Evolutionary conservation across 1,140 invertebrate species (phyloP), one percentile per base, ranked within the genome.

Genomic region (Pemphigus obesinymphae): DNA sequence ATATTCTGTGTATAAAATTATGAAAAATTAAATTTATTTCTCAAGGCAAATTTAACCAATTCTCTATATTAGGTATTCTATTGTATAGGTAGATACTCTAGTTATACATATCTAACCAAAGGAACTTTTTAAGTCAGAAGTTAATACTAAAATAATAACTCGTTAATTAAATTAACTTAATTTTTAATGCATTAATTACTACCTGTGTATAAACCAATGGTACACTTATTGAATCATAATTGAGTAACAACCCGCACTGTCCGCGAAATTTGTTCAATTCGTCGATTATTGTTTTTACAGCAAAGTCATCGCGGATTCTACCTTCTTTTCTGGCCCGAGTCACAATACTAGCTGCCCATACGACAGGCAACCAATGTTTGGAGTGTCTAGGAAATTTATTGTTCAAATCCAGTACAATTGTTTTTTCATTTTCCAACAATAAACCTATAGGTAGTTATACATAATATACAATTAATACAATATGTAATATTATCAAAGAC

Each of bases 321-420:
- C 94, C 95, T 88, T 98, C 96, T 86, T 95, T 95, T 3, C 96
- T 89, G 34, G 93, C 94, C 48, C 93, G 88, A 0, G 94, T 95
- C 34, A 97, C 92, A 78, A 97, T 94, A 86, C 93, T 94, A 6
- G 94, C 92, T 0, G 95, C 95, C 96, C 96, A 97, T 29, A 97
- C 93, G 58, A 97, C 92, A 34, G 97, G 97, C 85, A 98, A 90
- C 95, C 96, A 98, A 86, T 96, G 96, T 86, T 97, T 97, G 37
- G 94, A 93, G 83, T 95, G 93, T 66, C 94, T 92, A 1, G 95
- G 93, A 85, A 93, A 94, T 86, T 96, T 97, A 5, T 89, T 86
- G 85, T 96, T 93, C 83, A 97, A 88, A 83, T 92, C 91, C 43
- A 92, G 89, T 76, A 96, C 91, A 82, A 96, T 95, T 26, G 88